phyloP scores from a whole-genome alignment of 2,797 vertebrate genomes.

The Pangasius mekongensis region DNA sequence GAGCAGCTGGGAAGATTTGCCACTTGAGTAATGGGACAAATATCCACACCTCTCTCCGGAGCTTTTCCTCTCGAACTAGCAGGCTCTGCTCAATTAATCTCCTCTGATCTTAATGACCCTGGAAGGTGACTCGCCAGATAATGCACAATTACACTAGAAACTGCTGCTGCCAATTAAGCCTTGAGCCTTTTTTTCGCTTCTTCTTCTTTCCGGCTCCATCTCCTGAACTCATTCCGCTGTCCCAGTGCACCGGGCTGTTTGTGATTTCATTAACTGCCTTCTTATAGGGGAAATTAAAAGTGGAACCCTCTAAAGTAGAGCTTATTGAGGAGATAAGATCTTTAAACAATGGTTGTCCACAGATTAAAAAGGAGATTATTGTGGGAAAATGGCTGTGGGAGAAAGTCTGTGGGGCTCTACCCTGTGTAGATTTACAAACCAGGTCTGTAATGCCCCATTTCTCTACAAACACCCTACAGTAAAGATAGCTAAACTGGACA shows the following conservation, averaged over 20 bases:
- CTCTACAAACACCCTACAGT: background rate
- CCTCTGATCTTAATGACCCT: constrained; percentile 78
- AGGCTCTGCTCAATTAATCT: constrained; percentile 81
- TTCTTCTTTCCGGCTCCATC: constrained; percentile 56
- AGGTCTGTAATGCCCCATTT: background rate
- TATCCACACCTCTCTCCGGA: constrained; percentile 65
- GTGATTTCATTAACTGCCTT: constrained; percentile 79
- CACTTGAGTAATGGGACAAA: constrained; percentile 75
- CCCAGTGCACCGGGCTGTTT: constrained; percentile 75
- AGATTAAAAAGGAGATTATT: constrained; percentile 52
- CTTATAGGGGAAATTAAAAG: constrained; percentile 77
- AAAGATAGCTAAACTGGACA: background rate
- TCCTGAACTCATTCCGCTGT: constrained; percentile 65
- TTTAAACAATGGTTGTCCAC: constrained; percentile 51
- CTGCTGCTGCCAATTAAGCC: constrained; percentile 80
- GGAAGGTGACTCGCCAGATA: constrained; percentile 82
- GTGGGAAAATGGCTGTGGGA: background rate
- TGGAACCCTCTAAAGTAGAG: constrained; percentile 66
- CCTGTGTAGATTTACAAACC: background rate
- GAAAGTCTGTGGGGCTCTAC: background rate
- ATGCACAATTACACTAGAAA: constrained; percentile 81
- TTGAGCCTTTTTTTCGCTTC: constrained; percentile 62
- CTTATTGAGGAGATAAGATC: constrained; percentile 52
- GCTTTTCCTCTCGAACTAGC: constrained; percentile 52
- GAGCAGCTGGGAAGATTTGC: constrained; percentile 64